A percentile compares a stretch with the other conserved stretches of the same genome.
phyloP scores from a whole-genome alignment of 2,113 vertebrate species.

The Brienomyrus longianalis region DNA sequence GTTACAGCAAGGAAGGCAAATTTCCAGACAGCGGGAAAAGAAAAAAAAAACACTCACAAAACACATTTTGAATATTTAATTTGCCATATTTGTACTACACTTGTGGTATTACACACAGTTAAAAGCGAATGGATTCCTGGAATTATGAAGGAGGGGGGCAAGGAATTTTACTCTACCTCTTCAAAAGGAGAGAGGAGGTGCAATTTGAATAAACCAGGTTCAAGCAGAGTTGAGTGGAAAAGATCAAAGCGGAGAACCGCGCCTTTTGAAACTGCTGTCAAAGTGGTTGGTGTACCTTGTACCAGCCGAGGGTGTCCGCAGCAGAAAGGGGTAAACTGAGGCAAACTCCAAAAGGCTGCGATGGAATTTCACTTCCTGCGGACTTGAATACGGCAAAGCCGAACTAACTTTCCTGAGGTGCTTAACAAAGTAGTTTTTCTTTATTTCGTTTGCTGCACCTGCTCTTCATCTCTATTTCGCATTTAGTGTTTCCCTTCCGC shows the following conservation, averaged over 20 bases:
- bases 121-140: conserved; percentile 47
- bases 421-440: neutral
- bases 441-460: neutral
- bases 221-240: conserved; percentile 2
- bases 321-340: neutral
- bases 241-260: conserved; percentile 7
- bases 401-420: neutral
- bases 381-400: neutral
- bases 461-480: neutral
- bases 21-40: neutral
- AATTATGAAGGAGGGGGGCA: conserved; percentile 51
- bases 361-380: neutral
- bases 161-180: conserved; percentile 24
- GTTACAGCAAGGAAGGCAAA: neutral
- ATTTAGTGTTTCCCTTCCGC: neutral
- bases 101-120: conserved; percentile 33
- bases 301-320: neutral
- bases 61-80: conserved; percentile 64
- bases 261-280: neutral
- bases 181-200: conserved; percentile 13
- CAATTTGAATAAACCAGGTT: conserved; percentile 17
- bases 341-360: neutral
- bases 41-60: conserved; percentile 38
- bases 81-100: conserved; percentile 56
- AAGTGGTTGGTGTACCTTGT: neutral